A percentile compares a stretch with the other conserved stretches of the same genome.
Conservation (phyloP, 1,140 invertebrate species). For the Neodiprion fabricii region DNA sequence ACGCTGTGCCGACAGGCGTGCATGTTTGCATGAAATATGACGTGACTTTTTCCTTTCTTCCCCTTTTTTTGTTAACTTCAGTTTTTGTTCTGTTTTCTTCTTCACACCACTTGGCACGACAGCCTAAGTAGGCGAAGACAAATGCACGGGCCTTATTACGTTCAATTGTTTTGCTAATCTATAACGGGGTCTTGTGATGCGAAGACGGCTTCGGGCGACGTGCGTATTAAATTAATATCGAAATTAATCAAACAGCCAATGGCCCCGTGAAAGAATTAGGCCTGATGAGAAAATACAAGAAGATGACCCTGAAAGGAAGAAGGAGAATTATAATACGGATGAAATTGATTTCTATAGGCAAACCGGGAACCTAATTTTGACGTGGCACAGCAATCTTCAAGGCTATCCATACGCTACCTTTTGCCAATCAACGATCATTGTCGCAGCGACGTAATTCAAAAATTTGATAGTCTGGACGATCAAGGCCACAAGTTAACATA, state of each 20-base stretch:
- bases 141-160: constrained; percentile 2
- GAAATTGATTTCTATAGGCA: neutral
- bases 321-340: neutral
- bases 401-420: no score
- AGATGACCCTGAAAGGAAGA: neutral
- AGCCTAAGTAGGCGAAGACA: neutral
- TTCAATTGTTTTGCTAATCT: constrained; percentile 3
- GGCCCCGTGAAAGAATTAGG: neutral
- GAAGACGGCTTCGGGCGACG: neutral
- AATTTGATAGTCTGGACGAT: no score
- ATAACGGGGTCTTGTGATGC: neutral
- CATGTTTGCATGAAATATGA: constrained; percentile 4
- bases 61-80: no score
- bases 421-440: no score
- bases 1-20: neutral
- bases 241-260: neutral
- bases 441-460: no score
- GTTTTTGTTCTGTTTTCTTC: neutral
- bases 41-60: neutral
- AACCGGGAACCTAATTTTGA: no score
- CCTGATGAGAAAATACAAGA: neutral
- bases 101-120: neutral
- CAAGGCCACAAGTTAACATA: no score
- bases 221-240: neutral
- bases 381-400: no score